Percentiles rank a stretch among this genome's conserved stretches.
Conservation (phyloP, 92 coral and sea anemone genomes). For the Parazoanthus swiftii region DNA sequence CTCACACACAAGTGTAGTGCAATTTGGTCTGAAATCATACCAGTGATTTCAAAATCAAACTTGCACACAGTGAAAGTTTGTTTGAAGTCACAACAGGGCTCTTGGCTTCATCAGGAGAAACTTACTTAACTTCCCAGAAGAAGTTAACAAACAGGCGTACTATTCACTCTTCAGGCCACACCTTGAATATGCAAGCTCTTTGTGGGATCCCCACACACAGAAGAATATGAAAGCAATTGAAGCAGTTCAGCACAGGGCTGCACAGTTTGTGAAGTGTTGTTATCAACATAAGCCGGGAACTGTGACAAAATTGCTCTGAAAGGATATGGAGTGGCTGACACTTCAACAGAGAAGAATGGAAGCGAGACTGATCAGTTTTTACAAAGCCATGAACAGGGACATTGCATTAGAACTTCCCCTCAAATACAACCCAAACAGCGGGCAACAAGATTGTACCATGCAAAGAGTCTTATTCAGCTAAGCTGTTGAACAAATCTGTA, state of each 20-base stretch:
- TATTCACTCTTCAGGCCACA: slow-evolving; percentile 41
- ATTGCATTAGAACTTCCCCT: slow-evolving; percentile 19
- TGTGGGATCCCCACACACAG: slow-evolving; percentile 1
- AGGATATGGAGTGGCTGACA: not conserved
- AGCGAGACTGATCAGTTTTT: slow-evolving; percentile 5
- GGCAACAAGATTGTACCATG: slow-evolving; percentile 14
- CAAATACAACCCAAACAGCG: slow-evolving; percentile 22
- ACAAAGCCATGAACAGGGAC: slow-evolving; percentile 14
- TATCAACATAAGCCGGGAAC: not conserved
- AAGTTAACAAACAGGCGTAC: slow-evolving; percentile 47
- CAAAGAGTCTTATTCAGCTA: not conserved
- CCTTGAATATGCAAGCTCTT: slow-evolving; percentile 31
- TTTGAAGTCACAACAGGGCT: not conserved
- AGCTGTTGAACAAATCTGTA: not conserved
- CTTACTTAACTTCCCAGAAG: slow-evolving; percentile 43
- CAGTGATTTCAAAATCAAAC: too few relatives aligned
- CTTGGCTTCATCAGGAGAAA: slow-evolving; percentile 35
- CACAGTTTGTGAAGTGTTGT: not conserved
- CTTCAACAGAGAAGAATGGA: slow-evolving; percentile 11
- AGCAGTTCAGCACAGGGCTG: not conserved
- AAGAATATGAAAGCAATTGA: not conserved
- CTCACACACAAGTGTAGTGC: too few relatives aligned
- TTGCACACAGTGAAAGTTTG: too few relatives aligned
- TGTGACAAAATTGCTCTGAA: not conserved
- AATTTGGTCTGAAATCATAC: too few relatives aligned